These are phyloP conservation scores for Coelopa frigida DNA, from an alignment of 1,140 invertebrate genomes.

Conservation along the genomic window DNA sequence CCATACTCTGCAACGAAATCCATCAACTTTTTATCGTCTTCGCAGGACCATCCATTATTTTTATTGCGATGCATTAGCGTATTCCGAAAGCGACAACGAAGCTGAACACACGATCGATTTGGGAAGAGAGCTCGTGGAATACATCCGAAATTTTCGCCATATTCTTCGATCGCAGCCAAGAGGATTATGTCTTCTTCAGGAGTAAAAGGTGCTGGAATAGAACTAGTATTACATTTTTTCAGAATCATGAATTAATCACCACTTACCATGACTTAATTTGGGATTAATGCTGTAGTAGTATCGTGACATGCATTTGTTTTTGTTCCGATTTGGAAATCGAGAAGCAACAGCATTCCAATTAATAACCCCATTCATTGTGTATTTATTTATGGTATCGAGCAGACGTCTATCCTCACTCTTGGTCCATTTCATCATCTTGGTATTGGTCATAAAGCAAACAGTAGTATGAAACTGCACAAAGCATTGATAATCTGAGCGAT, in stretches of 20 bases:
- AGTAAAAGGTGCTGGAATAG: slow-evolving; percentile 42
- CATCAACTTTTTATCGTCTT: slow-evolving; percentile 46
- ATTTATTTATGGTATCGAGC: slow-evolving; percentile 48
- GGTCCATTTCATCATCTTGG: slow-evolving; percentile 48
- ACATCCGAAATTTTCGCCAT: slow-evolving; percentile 52
- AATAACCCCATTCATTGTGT: slow-evolving; percentile 54
- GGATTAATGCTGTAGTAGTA: slow-evolving; percentile 43
- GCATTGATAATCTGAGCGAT: slow-evolving; percentile 58
- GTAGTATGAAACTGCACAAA: slow-evolving; percentile 57
- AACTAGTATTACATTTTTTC: neutral
- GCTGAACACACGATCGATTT: slow-evolving; percentile 48
- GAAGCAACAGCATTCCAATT: slow-evolving; percentile 57
- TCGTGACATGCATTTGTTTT: slow-evolving; percentile 56
- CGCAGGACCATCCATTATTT: slow-evolving; percentile 44
- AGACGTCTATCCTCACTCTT: slow-evolving; percentile 54
- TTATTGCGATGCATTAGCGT: slow-evolving; percentile 38
- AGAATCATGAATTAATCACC: neutral
- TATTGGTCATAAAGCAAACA: slow-evolving; percentile 24
- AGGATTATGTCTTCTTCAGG: slow-evolving; percentile 56
- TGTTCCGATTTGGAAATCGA: slow-evolving; percentile 53
- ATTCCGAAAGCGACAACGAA: slow-evolving; percentile 49
- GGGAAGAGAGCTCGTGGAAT: slow-evolving; percentile 48
- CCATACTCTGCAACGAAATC: slow-evolving; percentile 39
- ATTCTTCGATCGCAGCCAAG: slow-evolving; percentile 51
- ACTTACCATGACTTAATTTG: slow-evolving; percentile 38